Conservation (phyloP, 2,888 invertebrate genomes). For the Rhodophaea formosa region DNA sequence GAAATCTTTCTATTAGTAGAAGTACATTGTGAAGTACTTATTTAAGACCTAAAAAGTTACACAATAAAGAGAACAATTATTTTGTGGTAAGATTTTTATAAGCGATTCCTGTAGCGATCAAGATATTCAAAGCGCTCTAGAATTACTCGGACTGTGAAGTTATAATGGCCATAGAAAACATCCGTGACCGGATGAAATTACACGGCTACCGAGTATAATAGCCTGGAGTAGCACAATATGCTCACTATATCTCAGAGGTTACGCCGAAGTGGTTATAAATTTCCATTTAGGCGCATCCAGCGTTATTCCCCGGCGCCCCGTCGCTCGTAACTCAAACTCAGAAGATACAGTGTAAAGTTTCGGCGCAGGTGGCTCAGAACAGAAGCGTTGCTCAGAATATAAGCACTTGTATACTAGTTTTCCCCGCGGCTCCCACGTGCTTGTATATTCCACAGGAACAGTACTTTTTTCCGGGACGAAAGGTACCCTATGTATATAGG, state of each 20-base stretch:
- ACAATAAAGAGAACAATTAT: no score
- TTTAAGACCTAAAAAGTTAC: no score
- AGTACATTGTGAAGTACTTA: no score
- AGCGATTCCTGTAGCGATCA: background rate
- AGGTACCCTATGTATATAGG: no score
- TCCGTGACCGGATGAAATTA: constrained; percentile 16
- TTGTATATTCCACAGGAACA: no score
- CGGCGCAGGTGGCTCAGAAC: constrained; percentile 52
- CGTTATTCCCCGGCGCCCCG: constrained; percentile 45
- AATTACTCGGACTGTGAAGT: background rate
- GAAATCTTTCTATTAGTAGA: no score
- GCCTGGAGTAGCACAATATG: constrained; percentile 11
- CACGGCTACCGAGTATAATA: constrained; percentile 3
- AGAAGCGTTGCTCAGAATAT: constrained; percentile 11
- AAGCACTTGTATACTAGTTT: background rate
- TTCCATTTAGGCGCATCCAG: constrained; percentile 59
- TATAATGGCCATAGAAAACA: constrained; percentile 15
- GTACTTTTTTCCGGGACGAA: no score
- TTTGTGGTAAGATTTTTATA: no score
- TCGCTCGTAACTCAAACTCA: constrained; percentile 57
- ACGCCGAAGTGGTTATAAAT: constrained; percentile 56
- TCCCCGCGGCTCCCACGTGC: no score
- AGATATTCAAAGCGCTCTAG: background rate
- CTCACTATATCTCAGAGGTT: constrained; percentile 27
- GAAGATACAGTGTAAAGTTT: constrained; percentile 55